Conservation (phyloP, 2,113 vertebrate species). For the Bos javanicus region DNA sequence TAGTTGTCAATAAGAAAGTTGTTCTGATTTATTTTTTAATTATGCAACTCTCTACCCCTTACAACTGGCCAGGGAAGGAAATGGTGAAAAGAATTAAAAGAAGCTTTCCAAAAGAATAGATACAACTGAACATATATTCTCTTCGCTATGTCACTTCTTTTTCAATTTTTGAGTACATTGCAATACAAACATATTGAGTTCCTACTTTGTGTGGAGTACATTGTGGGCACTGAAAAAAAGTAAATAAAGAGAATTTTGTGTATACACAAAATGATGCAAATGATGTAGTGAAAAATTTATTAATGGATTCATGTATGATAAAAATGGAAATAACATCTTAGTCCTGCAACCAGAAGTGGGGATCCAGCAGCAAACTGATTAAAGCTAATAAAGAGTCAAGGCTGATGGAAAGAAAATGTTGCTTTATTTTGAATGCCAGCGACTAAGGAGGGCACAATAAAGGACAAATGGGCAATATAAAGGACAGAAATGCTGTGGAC, state of each 20-base stretch:
- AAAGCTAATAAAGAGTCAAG: neutral
- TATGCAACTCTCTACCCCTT: neutral
- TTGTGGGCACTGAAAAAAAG: neutral
- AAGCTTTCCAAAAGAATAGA: neutral
- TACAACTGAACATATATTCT: neutral
- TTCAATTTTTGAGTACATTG: neutral
- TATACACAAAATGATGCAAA: neutral
- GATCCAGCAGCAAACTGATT: neutral
- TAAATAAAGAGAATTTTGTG: neutral
- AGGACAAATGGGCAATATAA: neutral
- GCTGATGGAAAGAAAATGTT: neutral
- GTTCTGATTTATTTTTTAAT: neutral
- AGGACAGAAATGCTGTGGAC: neutral
- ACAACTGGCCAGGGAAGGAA: neutral
- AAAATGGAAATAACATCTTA: neutral
- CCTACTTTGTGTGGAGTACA: neutral
- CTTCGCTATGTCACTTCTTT: neutral
- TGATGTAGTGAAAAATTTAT: neutral
- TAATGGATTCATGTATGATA: neutral
- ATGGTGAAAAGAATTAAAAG: neutral
- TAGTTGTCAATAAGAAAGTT: neutral
- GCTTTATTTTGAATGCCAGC: neutral
- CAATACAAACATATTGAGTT: neutral
- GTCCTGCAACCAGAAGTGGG: neutral
- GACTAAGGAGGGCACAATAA: neutral